Percentiles rank a stretch among this genome's conserved stretches.
Conservation (phyloP, 1,140 invertebrate species). For the Epicauta chinensis region DNA sequence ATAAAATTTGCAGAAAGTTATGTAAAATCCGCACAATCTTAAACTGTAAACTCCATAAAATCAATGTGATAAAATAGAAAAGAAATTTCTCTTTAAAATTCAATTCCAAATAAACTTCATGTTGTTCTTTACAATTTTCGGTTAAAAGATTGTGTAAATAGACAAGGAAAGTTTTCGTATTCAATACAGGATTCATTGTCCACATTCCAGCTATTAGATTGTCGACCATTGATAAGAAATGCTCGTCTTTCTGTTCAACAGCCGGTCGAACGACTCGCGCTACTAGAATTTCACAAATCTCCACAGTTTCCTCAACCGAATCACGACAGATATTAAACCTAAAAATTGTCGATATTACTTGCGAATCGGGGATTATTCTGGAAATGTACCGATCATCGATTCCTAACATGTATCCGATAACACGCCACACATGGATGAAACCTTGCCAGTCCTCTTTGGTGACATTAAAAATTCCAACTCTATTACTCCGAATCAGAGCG, state of each 20-base stretch:
- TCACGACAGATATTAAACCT: slow-evolving; percentile 40
- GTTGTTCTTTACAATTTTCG: background rate
- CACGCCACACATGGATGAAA: slow-evolving; percentile 79
- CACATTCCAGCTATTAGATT: slow-evolving; percentile 34
- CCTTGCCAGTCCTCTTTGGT: slow-evolving; percentile 60
- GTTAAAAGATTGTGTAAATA: slow-evolving; percentile 19
- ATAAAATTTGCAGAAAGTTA: slow-evolving; percentile 22
- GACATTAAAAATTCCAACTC: slow-evolving; percentile 53
- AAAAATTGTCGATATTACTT: slow-evolving; percentile 17
- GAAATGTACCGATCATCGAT: slow-evolving; percentile 63
- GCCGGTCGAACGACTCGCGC: slow-evolving; percentile 22
- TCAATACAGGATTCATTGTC: slow-evolving; percentile 31
- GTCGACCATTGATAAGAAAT: slow-evolving; percentile 28
- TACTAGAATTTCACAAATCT: slow-evolving; percentile 32
- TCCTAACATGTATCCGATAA: slow-evolving; percentile 73
- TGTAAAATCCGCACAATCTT: slow-evolving; percentile 5
- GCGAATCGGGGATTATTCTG: too few relatives aligned
- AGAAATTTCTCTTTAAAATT: background rate
- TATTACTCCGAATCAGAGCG: slow-evolving; percentile 56
- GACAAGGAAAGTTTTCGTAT: slow-evolving; percentile 22
- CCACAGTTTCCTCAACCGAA: slow-evolving; percentile 35
- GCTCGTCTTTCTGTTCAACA: slow-evolving; percentile 19
- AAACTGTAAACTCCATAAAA: slow-evolving; percentile 8
- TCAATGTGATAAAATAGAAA: background rate
- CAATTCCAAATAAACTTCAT: background rate